These are phyloP conservation scores for Diadegma fenestrale DNA, from an alignment of 2,888 invertebrate species.

Conservation along the genomic window DNA sequence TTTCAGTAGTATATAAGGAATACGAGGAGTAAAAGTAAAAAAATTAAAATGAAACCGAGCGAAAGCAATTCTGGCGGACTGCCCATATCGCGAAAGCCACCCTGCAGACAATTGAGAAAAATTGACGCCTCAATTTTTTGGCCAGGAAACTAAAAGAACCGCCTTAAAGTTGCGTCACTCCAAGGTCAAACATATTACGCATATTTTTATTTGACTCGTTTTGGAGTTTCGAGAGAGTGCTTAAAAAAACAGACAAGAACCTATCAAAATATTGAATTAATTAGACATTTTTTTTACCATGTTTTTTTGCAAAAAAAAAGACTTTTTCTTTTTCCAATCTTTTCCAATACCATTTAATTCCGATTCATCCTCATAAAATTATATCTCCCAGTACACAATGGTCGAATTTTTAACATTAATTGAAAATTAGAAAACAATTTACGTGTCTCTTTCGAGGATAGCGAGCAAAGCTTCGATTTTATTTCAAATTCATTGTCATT, in stretches of 20 bases:
- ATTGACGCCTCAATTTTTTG: conserved; percentile 47
- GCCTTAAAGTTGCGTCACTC: not conserved
- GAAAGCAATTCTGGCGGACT: not conserved
- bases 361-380: not conserved
- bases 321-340: not conserved
- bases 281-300: not conserved
- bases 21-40: not conserved
- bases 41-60: conserved; percentile 1
- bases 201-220: not conserved
- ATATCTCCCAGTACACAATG: not conserved
- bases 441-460: not conserved
- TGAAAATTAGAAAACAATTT: not conserved
- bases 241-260: not conserved
- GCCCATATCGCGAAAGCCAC: conserved; percentile 4
- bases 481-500: not conserved
- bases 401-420: not conserved
- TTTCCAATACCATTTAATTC: not conserved
- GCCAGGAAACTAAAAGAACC: not conserved
- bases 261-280: not conserved
- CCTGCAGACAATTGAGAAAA: conserved; percentile 58
- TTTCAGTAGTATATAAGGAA: conserved; percentile 4
- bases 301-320: not conserved
- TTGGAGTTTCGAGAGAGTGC: not conserved
- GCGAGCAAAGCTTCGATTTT: not conserved
- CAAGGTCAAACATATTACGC: conserved; percentile 5